Evolutionary conservation across 2,888 invertebrate species (phyloP).

Genomic region (Hoplodrina ambigua): DNA sequence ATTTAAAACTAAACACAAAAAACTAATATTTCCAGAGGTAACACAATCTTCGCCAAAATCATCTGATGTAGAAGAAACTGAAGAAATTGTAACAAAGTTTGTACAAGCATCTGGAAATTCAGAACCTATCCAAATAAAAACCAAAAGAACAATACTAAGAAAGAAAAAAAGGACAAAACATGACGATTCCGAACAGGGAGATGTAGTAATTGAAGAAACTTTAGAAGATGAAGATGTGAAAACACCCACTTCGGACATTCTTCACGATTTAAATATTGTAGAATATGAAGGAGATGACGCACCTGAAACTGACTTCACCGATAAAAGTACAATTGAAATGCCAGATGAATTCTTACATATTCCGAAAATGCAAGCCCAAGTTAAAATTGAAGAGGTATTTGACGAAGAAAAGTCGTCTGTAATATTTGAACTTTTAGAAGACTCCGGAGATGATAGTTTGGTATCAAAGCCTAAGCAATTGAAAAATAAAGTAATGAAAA

Average conservation of each 20-base stretch:
- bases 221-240: constrained; percentile 81
- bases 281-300: constrained; percentile 79
- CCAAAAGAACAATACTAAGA: constrained; percentile 89
- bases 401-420: constrained; percentile 67
- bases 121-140: constrained; percentile 90
- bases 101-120: constrained; percentile 85
- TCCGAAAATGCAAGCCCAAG: constrained; percentile 74
- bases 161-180: constrained; percentile 77
- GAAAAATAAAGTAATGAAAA: constrained; percentile 48
- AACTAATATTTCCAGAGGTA: constrained; percentile 74
- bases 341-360: constrained; percentile 78
- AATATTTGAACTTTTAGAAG: constrained; percentile 29
- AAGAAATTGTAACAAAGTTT: constrained; percentile 91
- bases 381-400: constrained; percentile 79
- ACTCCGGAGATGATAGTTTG: constrained; percentile 15
- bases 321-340: constrained; percentile 80
- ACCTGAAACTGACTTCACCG: constrained; percentile 66
- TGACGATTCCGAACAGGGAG: constrained; percentile 74
- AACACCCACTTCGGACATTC: constrained; percentile 48
- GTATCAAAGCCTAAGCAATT: constrained; percentile 58
- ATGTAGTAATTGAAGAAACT: constrained; percentile 89
- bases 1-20: constrained; percentile 9
- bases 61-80: constrained; percentile 89
- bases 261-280: constrained; percentile 81
- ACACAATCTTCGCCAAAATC: constrained; percentile 75